Conservation (phyloP, 2,888 invertebrate species). For the Prosopocoilus inquinatus region DNA sequence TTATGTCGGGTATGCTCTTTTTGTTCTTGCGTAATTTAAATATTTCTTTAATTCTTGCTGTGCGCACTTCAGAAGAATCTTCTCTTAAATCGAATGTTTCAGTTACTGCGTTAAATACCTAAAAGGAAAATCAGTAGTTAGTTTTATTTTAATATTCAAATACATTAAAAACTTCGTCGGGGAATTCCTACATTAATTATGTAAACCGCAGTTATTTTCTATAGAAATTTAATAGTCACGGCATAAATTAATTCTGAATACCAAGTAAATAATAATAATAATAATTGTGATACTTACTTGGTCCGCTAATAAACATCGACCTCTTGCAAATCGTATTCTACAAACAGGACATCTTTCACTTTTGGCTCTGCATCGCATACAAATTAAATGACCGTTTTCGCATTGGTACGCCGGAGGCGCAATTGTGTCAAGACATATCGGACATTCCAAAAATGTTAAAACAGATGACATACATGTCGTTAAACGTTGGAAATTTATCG, state of each 20-base stretch:
- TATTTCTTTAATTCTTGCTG: slow-evolving; percentile 51
- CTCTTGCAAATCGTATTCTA: slow-evolving; percentile 54
- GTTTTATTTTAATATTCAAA: neutral
- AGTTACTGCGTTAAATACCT: slow-evolving; percentile 53
- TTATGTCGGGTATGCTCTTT: slow-evolving; percentile 43
- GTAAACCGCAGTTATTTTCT: no score
- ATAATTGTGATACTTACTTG: slow-evolving; percentile 41
- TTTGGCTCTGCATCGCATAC: slow-evolving; percentile 59
- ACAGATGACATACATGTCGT: slow-evolving; percentile 55
- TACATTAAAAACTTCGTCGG: neutral
- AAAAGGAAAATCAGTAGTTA: slow-evolving; percentile 15
- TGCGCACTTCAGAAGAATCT: slow-evolving; percentile 40
- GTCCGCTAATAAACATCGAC: slow-evolving; percentile 56
- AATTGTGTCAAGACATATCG: slow-evolving; percentile 63
- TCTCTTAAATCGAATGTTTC: slow-evolving; percentile 53
- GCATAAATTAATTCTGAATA: no score
- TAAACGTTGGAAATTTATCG: slow-evolving; percentile 54
- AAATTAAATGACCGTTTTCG: slow-evolving; percentile 65
- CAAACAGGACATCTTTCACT: slow-evolving; percentile 64
- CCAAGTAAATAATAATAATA: no score
- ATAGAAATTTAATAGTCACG: no score
- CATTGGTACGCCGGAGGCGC: slow-evolving; percentile 64
- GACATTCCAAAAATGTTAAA: slow-evolving; percentile 60
- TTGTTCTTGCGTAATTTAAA: slow-evolving; percentile 48
- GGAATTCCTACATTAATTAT: no score